Conservation (phyloP, 1,140 invertebrate species). For the Diorhabda carinulata region DNA sequence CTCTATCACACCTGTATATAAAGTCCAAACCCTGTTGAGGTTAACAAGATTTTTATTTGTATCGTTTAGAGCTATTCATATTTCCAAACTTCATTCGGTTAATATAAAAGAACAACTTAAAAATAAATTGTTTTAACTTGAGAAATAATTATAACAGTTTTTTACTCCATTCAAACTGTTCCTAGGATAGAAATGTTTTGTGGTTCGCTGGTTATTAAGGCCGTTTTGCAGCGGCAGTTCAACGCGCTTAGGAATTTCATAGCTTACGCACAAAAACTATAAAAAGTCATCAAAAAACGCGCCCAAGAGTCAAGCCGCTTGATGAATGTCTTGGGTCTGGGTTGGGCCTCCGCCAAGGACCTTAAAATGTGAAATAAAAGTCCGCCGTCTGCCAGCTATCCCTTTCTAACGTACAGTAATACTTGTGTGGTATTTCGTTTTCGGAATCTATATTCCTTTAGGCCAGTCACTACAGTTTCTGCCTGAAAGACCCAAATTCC, state of each 20-base stretch:
- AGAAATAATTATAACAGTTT: too few relatives aligned
- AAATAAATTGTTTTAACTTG: too few relatives aligned
- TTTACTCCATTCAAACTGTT: too few relatives aligned
- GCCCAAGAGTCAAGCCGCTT: background rate
- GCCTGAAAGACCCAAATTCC: too few relatives aligned
- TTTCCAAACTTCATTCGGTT: too few relatives aligned
- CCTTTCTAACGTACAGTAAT: background rate
- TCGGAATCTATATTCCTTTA: background rate
- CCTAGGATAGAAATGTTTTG: too few relatives aligned
- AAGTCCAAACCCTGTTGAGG: too few relatives aligned
- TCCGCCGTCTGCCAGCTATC: background rate
- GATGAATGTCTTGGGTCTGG: constrained; percentile 1
- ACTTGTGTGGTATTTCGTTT: background rate
- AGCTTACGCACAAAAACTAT: background rate
- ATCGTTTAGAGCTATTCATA: too few relatives aligned
- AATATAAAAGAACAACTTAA: too few relatives aligned
- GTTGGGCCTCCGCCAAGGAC: background rate
- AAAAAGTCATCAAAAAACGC: background rate
- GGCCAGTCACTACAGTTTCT: background rate
- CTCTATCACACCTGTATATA: too few relatives aligned
- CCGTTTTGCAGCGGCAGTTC: background rate
- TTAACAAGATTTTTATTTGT: too few relatives aligned
- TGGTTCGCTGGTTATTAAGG: too few relatives aligned
- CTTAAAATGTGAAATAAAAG: background rate
- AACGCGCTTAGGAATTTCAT: background rate